A percentile compares a stretch with the other conserved stretches of the same genome.
These are phyloP conservation scores for Troides aeacus DNA, from an alignment of 2,888 invertebrate species.

Conservation along the genomic window DNA sequence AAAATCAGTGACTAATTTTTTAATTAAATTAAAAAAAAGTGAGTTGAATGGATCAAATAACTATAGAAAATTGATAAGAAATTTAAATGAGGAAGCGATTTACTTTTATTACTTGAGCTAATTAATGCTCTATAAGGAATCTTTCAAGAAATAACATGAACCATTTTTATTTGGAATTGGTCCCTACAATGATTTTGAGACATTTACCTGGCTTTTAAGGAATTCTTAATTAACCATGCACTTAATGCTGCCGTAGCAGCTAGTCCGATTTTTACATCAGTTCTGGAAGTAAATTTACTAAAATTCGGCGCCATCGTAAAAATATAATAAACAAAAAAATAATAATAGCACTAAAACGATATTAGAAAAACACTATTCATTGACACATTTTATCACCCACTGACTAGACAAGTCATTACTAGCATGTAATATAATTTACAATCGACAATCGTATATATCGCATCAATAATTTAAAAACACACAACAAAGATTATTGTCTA, in stretches of 20 bases:
- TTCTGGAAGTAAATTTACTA: constrained; percentile 86
- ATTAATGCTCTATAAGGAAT: too few species aligned
- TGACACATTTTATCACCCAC: constrained; percentile 28
- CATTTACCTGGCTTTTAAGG: constrained; percentile 75
- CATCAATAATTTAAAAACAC: too few species aligned
- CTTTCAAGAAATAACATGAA: not conserved
- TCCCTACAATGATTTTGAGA: not conserved
- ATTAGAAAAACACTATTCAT: constrained; percentile 5
- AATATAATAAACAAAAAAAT: not conserved
- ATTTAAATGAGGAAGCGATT: too few species aligned
- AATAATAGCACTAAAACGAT: constrained; percentile 18
- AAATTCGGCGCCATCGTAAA: constrained; percentile 85
- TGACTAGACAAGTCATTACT: not conserved
- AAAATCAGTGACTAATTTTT: too few species aligned
- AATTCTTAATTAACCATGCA: constrained; percentile 79
- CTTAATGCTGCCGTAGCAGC: constrained; percentile 83
- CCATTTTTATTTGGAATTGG: not conserved
- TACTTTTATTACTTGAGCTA: too few species aligned
- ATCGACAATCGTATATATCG: too few species aligned
- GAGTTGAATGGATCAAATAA: too few species aligned
- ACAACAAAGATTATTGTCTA: too few species aligned
- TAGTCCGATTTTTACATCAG: constrained; percentile 82
- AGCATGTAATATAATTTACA: not conserved
- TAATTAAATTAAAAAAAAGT: too few species aligned
- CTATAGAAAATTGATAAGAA: too few species aligned